Evolutionary conservation across 2,113 vertebrate genomes (phyloP), one percentile per base, ranked within the genome.

Genomic region (Neopipo cinnamomea): DNA sequence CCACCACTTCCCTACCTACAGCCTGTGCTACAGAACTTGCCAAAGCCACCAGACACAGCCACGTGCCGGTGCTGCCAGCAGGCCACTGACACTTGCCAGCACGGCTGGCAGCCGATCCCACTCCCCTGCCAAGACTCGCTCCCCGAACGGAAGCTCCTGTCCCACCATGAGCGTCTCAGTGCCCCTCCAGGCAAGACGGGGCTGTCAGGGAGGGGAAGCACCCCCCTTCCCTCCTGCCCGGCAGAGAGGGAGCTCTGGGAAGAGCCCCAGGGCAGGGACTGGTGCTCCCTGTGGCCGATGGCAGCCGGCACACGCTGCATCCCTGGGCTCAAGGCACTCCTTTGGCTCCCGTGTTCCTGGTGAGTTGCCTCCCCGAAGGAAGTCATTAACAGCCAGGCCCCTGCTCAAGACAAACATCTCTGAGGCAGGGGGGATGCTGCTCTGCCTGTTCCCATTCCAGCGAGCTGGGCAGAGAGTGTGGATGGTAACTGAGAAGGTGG

Each of bases 351-450:
- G 0, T 0, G 2, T 52, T 87, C 91, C 89, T 94, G 85, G 87
- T 56, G 3, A 35, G 49, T 68, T 82, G 76, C 85, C 73, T 39
- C 39, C 77, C 85, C 18, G 9, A 75, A 83, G 66, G 76, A 92
- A 77, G 83, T 42, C 76, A 23, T 77, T 68, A 89, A 72, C 49
- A 65, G 67, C 81, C 91, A 89, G 87, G 89, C 70, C 88, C 67
- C 65, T 63, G 79, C 72, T 95, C 87, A 91, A 94, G 65, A 96
- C 92, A 95, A 95, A 91, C 63, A 93, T 44, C 87, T 77, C 47
- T 3, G 85, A 72, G 82, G 81, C 7, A 52, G 42, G 5, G 39
- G 80, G 52, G 50, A 62, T 3, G 30, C 58, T 58, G 75, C 86
- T 89, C 67, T 22, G 5, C 23, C 50, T 13, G 50, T 30, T 91